Conservation (phyloP, 1,140 invertebrate genomes). For the Zeugodacus cucurbitae region DNA sequence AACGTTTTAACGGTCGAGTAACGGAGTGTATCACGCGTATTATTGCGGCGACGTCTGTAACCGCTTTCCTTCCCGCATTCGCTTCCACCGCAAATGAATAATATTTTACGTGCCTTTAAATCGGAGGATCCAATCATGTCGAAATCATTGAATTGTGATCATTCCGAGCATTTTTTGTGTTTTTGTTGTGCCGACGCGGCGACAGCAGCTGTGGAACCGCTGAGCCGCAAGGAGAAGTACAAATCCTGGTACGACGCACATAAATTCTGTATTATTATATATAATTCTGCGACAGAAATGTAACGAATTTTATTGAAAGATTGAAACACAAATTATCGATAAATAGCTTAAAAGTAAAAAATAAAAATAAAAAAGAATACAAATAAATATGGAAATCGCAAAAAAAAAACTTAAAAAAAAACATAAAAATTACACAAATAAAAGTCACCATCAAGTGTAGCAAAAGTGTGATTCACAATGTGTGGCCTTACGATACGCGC, state of each 20-base stretch:
- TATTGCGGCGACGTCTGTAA: not conserved
- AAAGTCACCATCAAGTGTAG: not conserved
- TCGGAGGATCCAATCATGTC: constrained; percentile 31
- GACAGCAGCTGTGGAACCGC: constrained; percentile 41
- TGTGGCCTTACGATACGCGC: not conserved
- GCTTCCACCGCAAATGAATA: not conserved
- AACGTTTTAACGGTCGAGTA: not conserved
- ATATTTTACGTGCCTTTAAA: constrained; percentile 36
- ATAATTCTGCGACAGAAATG: not conserved
- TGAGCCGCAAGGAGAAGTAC: constrained; percentile 50
- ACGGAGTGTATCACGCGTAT: not conserved
- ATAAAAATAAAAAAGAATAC: not conserved
- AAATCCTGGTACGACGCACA: constrained; percentile 45
- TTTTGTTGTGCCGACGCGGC: constrained; percentile 51
- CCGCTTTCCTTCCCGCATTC: not conserved
- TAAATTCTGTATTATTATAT: constrained; percentile 7
- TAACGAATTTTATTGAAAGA: not conserved
- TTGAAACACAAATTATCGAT: not conserved
- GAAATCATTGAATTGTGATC: constrained; percentile 40
- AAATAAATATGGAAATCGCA: too few species aligned
- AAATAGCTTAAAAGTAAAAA: not conserved
- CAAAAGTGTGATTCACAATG: not conserved
- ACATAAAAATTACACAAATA: too few species aligned
- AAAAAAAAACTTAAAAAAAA: too few species aligned
- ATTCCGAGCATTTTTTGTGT: constrained; percentile 51